These are phyloP conservation scores for Zaprionus africanus DNA, from an alignment of 1,140 invertebrate genomes.

Conservation along the genomic window DNA sequence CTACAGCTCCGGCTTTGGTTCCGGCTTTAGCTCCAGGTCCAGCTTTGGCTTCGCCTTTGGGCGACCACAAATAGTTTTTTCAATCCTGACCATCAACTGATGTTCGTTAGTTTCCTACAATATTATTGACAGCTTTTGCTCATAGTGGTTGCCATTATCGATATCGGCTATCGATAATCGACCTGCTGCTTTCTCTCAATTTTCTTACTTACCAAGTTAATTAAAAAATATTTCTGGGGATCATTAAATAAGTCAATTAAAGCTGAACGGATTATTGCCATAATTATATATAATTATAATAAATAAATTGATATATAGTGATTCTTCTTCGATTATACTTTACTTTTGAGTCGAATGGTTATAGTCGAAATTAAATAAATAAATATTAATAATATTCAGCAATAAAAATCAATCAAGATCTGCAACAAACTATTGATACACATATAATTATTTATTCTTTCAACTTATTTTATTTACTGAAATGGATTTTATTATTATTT, in stretches of 20 bases:
- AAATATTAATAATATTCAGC: no score
- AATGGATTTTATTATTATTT: no score
- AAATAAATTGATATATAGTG: not conserved
- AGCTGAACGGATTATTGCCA: no score
- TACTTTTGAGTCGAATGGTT: no score
- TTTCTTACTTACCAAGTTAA: not conserved
- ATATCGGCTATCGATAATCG: not conserved
- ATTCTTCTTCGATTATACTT: no score
- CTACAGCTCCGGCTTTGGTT: not conserved
- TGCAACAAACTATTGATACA: no score
- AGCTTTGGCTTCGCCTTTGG: constrained; percentile 10
- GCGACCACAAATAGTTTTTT: constrained; percentile 7
- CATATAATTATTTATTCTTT: no score
- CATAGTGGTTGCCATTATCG: not conserved
- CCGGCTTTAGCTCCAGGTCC: not conserved
- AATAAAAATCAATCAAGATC: no score
- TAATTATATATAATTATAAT: not conserved
- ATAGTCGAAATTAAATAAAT: no score
- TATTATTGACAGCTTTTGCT: not conserved
- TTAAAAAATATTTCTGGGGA: not conserved
- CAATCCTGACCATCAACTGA: not conserved
- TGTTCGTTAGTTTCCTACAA: not conserved
- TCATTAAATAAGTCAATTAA: no score
- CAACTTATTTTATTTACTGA: no score
- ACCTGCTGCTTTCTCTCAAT: not conserved